Conservation (phyloP, 53 echinoderm and acorn worm genomes). For the Luidia sarsii region DNA sequence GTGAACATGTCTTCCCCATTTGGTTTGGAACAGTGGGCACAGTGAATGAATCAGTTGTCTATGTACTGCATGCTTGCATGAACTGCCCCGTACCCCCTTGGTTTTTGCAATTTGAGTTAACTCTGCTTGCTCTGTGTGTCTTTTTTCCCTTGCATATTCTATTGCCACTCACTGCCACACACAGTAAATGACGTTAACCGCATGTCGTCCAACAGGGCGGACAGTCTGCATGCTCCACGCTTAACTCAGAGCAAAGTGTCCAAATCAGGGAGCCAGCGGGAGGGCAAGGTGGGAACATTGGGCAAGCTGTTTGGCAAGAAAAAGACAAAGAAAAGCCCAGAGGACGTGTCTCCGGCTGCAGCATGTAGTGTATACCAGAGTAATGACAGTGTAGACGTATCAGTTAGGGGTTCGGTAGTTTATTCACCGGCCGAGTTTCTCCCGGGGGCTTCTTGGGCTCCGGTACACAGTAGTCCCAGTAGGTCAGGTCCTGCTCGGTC, state of each 20-base stretch:
- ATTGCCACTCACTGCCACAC: conserved; percentile 37
- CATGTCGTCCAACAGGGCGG: conserved; percentile 41
- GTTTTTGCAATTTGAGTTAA: conserved; percentile 19
- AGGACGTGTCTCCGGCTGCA: background rate
- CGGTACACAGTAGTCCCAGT: conserved; percentile 26
- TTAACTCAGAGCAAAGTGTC: conserved; percentile 6
- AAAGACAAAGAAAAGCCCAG: conserved; percentile 56
- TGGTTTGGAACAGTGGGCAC: no score
- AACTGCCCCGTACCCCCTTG: background rate
- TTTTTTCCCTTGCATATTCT: conserved; percentile 47
- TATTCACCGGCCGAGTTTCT: conserved; percentile 60
- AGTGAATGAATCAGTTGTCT: background rate
- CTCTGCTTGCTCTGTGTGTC: conserved; percentile 36
- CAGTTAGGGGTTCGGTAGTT: conserved; percentile 16
- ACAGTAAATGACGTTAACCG: conserved; percentile 45
- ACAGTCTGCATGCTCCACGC: conserved; percentile 20
- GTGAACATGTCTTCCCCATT: conserved; percentile 4
- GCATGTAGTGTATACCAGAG: conserved; percentile 3
- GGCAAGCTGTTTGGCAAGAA: conserved; percentile 65
- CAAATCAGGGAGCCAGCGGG: conserved; percentile 41
- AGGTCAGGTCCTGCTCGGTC: conserved; percentile 26
- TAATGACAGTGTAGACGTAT: conserved; percentile 39
- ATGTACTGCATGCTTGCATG: conserved; percentile 24
- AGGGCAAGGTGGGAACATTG: conserved; percentile 58
- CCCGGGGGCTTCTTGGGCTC: conserved; percentile 40